Evolutionary conservation across 2,888 invertebrate species (phyloP).

Genomic region (Pristionchus mayeri): DNA sequence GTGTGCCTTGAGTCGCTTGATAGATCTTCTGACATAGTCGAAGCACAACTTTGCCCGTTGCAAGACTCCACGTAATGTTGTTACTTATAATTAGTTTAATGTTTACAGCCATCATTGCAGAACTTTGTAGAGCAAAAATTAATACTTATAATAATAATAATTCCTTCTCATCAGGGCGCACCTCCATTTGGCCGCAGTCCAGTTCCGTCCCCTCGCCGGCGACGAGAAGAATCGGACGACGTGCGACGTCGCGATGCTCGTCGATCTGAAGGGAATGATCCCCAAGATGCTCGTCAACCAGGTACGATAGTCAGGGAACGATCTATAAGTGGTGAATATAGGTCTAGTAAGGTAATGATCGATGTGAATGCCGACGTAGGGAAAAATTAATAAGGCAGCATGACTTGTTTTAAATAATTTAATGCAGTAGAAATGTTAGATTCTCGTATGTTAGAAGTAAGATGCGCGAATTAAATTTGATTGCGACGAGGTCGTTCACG

Average conservation of each 20-base stretch:
- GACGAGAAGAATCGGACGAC: constrained; percentile 56
- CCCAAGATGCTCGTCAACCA: constrained; percentile 65
- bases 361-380: not conserved
- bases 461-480: no score
- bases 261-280: constrained; percentile 65
- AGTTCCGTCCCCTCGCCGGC: constrained; percentile 65
- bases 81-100: no score
- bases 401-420: no score
- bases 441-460: no score
- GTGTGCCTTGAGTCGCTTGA: no score
- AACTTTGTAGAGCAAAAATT: no score
- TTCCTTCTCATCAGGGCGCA: constrained; percentile 55
- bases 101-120: no score
- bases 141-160: not conserved
- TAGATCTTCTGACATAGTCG: no score
- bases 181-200: constrained; percentile 62
- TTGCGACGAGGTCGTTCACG: no score
- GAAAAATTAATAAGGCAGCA: not conserved
- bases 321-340: not conserved
- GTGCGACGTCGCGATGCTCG: constrained; percentile 67
- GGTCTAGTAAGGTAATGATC: not conserved
- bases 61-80: no score
- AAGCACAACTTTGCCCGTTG: no score
- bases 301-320: constrained; percentile 29
- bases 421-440: no score